phyloP scores from a whole-genome alignment of 2,113 vertebrate genomes.

The Corythornis cristatus region DNA sequence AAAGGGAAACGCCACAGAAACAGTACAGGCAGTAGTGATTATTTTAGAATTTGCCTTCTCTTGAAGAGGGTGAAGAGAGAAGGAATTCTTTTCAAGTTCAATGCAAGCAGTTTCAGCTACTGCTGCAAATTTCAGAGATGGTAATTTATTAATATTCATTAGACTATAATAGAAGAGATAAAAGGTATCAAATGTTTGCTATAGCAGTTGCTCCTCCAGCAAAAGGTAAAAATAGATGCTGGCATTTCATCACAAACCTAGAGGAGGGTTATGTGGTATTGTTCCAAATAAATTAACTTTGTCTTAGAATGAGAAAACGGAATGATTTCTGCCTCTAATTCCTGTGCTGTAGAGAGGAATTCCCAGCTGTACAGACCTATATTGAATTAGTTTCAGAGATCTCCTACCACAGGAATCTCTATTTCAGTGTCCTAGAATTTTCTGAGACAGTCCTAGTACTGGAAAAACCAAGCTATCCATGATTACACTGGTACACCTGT shows the following conservation, averaged over 20 bases:
- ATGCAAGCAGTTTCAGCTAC: conserved; percentile 11
- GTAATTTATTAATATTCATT: conserved; percentile 50
- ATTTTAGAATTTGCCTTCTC: not conserved
- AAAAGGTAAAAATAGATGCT: not conserved
- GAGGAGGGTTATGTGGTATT: not conserved
- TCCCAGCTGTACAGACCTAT: not conserved
- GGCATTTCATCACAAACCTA: not conserved
- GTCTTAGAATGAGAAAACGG: not conserved
- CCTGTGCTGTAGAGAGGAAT: not conserved
- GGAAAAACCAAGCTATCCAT: not conserved
- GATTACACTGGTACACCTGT: not conserved
- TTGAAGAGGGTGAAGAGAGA: not conserved
- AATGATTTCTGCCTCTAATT: not conserved
- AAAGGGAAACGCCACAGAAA: conserved; percentile 21
- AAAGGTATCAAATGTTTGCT: conserved; percentile 8
- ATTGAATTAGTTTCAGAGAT: not conserved
- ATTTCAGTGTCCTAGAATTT: not conserved
- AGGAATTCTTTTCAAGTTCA: conserved; percentile 25
- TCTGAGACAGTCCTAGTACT: not conserved
- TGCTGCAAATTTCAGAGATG: not conserved
- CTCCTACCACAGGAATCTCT: not conserved
- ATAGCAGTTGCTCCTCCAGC: not conserved
- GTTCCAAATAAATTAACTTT: not conserved
- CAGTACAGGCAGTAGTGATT: not conserved
- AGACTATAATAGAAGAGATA: conserved; percentile 19